A percentile compares a stretch with the other conserved stretches of the same genome.
These are phyloP conservation scores for Echinops telfairi DNA, from an alignment of 2,113 vertebrate genomes.

Conservation along the genomic window DNA sequence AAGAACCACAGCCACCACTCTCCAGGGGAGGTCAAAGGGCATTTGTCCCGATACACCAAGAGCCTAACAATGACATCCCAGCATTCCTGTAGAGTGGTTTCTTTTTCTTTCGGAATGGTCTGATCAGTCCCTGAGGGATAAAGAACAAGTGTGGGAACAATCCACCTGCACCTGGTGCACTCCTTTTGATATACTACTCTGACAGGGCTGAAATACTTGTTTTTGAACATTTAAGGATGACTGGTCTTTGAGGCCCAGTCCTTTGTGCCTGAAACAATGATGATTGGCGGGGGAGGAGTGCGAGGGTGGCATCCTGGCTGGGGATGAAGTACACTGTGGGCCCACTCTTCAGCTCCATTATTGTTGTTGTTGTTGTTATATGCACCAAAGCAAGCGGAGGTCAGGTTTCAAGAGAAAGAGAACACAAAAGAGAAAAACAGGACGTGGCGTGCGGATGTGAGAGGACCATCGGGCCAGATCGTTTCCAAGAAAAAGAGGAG, in stretches of 20 bases:
- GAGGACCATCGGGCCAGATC: neutral
- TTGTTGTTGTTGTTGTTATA: neutral
- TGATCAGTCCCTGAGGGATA: constrained; percentile 13
- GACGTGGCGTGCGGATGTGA: constrained; percentile 10
- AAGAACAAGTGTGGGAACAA: constrained; percentile 39
- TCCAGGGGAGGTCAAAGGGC: constrained; percentile 28
- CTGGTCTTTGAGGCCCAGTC: neutral
- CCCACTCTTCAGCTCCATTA: neutral
- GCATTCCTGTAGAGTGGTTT: constrained; percentile 27
- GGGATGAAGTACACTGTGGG: constrained; percentile 36
- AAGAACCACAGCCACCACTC: neutral
- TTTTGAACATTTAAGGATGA: neutral
- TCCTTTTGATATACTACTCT: constrained; percentile 45
- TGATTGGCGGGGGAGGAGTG: constrained; percentile 6
- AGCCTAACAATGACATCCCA: constrained; percentile 38
- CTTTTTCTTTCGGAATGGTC: neutral
- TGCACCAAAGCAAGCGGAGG: constrained; percentile 40
- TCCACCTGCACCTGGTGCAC: neutral
- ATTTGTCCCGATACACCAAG: constrained; percentile 38
- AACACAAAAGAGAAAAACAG: constrained; percentile 4
- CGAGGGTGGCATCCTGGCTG: constrained; percentile 39
- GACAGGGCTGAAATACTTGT: neutral
- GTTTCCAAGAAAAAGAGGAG: neutral
- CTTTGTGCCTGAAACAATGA: constrained; percentile 23
- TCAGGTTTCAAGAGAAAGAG: neutral